Evolutionary conservation across 2,888 invertebrate species (phyloP).

Genomic region (Podabrus alpinus): DNA sequence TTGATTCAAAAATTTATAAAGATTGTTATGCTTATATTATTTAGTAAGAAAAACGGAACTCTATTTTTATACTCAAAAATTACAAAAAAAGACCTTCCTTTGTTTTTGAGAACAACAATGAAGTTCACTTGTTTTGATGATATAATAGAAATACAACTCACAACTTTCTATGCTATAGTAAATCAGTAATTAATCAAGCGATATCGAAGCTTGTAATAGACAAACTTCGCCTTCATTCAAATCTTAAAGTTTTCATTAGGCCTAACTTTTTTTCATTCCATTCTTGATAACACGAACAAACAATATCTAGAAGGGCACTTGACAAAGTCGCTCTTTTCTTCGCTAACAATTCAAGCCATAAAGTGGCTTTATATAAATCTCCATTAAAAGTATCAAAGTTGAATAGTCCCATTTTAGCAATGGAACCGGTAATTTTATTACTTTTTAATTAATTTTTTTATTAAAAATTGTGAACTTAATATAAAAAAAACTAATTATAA

Average conservation of each 20-base stretch:
- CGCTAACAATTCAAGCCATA: neutral
- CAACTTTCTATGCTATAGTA: neutral
- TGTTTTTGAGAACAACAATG: neutral
- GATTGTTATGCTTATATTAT: too few relatives aligned
- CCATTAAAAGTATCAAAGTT: neutral
- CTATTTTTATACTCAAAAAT: too few relatives aligned
- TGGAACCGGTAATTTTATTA: neutral
- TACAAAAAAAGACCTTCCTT: neutral
- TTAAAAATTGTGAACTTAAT: neutral
- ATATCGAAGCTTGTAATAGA: neutral
- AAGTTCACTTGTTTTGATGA: neutral
- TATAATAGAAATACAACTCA: neutral
- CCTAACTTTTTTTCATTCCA: neutral
- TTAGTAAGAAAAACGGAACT: too few relatives aligned
- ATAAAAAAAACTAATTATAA: neutral
- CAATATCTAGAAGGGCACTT: neutral
- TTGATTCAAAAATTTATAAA: too few relatives aligned
- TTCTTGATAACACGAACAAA: neutral
- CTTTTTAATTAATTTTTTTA: neutral
- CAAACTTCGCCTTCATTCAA: neutral
- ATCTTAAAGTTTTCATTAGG: neutral
- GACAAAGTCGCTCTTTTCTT: neutral
- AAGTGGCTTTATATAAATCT: neutral
- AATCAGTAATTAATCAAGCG: neutral
- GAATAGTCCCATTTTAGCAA: neutral